Evolutionary conservation across 35 echinoderm and acorn worm species (phyloP).

Genomic region (Apostichopus californicus): DNA sequence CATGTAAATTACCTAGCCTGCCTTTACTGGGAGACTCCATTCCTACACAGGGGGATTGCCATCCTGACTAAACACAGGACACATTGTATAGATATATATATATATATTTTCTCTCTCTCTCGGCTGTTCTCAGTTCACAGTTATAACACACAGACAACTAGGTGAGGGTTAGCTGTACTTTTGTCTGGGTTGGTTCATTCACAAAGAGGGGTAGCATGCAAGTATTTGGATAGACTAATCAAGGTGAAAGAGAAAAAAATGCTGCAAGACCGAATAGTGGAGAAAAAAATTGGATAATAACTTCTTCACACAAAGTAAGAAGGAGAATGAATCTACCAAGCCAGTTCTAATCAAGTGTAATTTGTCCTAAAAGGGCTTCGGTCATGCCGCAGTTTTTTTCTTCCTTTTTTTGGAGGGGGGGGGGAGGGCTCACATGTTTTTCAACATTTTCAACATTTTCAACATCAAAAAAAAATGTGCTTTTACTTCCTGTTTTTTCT

Average conservation of each 20-base stretch:
- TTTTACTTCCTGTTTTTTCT: neutral
- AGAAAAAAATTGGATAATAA: slow-evolving; percentile 42
- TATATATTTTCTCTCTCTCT: neutral
- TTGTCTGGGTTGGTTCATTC: slow-evolving; percentile 25
- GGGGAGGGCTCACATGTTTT: no score
- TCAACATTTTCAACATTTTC: no score
- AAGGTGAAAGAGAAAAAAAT: slow-evolving; percentile 8
- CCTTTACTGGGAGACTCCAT: slow-evolving; percentile 43
- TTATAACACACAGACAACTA: slow-evolving; percentile 8
- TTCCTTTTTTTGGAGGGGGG: no score
- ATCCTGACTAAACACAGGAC: neutral
- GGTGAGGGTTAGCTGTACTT: slow-evolving; percentile 35
- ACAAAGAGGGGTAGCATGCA: neutral
- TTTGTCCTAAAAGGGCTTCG: slow-evolving; percentile 19
- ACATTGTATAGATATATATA: no score
- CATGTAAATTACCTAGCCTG: slow-evolving; percentile 43
- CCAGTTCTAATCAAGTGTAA: slow-evolving; percentile 20
- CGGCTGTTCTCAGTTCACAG: neutral
- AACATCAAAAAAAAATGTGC: no score
- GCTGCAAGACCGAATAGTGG: neutral
- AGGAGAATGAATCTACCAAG: neutral
- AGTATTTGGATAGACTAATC: slow-evolving; percentile 40
- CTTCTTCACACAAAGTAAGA: neutral
- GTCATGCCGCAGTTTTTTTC: no score
- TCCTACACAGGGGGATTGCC: slow-evolving; percentile 8